phyloP scores from a whole-genome alignment of 1,140 invertebrate genomes.

The Drosophila watanabei region DNA sequence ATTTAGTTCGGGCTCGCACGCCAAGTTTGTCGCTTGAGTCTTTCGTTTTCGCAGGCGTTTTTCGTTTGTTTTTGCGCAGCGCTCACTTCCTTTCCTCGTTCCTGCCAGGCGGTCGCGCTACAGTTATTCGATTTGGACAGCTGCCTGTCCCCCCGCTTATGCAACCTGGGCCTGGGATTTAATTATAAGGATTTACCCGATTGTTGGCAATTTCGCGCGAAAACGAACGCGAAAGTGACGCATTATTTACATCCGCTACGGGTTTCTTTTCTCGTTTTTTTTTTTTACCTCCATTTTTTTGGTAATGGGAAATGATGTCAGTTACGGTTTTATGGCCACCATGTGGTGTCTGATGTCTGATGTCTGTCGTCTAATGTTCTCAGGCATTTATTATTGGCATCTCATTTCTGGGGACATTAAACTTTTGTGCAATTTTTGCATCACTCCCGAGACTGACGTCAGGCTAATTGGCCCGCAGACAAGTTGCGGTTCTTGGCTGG shows the following conservation, averaged over 20 bases:
- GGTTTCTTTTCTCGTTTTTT: conserved; percentile 19
- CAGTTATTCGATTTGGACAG: conserved; percentile 60
- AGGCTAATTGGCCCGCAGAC: conserved; percentile 44
- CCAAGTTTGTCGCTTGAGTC: conserved; percentile 75
- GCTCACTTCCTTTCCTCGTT: conserved; percentile 72
- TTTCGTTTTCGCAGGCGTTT: conserved; percentile 44
- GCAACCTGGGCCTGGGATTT: conserved; percentile 55
- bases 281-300: not conserved
- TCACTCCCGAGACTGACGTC: conserved; percentile 19
- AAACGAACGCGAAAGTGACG: conserved; percentile 62
- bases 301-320: conserved; percentile 46
- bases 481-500: conserved; percentile 36
- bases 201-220: conserved; percentile 51
- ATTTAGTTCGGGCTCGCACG: conserved; percentile 62
- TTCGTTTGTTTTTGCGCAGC: conserved; percentile 63
- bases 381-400: conserved; percentile 16
- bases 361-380: conserved; percentile 17
- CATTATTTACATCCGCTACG: conserved; percentile 69
- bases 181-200: conserved; percentile 79
- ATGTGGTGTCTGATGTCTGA: not conserved
- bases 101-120: conserved; percentile 57
- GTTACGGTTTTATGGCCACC: conserved; percentile 16
- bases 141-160: conserved; percentile 32
- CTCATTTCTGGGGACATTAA: conserved; percentile 23
- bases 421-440: conserved; percentile 36